A percentile compares a stretch with the other conserved stretches of the same genome.
Evolutionary conservation across 2,113 vertebrate genomes (phyloP).

Genomic region (Lophius piscatorius): DNA sequence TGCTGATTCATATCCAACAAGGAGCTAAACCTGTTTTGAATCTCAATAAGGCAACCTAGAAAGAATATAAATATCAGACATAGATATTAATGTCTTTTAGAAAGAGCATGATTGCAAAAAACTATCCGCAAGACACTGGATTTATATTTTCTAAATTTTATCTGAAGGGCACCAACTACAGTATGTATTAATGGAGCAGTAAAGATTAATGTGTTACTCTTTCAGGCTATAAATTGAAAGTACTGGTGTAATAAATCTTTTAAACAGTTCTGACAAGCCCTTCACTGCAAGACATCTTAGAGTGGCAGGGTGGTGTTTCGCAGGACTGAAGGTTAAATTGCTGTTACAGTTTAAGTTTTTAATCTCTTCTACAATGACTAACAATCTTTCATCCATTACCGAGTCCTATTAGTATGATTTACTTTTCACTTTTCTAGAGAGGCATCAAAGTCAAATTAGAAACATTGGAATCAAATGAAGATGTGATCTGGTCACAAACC

Average conservation of each 20-base stretch:
- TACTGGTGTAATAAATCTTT: conserved; percentile 49
- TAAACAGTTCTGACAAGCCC: conserved; percentile 41
- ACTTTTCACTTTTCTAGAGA: not conserved
- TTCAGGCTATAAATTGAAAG: conserved; percentile 40
- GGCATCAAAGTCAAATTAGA: not conserved
- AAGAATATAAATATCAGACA: not conserved
- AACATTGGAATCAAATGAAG: too few species aligned
- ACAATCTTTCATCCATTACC: not conserved
- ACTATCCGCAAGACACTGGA: not conserved
- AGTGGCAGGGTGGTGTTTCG: conserved; percentile 12
- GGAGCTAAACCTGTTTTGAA: not conserved
- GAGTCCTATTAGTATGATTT: not conserved
- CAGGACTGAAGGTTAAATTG: conserved; percentile 16
- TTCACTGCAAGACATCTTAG: conserved; percentile 24
- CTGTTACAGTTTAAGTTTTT: conserved; percentile 2
- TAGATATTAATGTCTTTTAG: not conserved
- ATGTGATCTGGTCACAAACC: too few species aligned
- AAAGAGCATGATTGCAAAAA: not conserved
- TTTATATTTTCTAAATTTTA: conserved; percentile 12
- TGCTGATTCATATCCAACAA: not conserved
- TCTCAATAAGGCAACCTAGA: not conserved
- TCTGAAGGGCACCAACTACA: conserved; percentile 9
- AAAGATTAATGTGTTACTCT: conserved; percentile 35
- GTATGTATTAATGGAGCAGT: conserved; percentile 14
- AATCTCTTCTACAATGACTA: not conserved